Percentiles rank a stretch among this genome's conserved stretches.
phyloP scores from a whole-genome alignment of 1,140 invertebrate genomes.

The Scaptomyza graminum region DNA sequence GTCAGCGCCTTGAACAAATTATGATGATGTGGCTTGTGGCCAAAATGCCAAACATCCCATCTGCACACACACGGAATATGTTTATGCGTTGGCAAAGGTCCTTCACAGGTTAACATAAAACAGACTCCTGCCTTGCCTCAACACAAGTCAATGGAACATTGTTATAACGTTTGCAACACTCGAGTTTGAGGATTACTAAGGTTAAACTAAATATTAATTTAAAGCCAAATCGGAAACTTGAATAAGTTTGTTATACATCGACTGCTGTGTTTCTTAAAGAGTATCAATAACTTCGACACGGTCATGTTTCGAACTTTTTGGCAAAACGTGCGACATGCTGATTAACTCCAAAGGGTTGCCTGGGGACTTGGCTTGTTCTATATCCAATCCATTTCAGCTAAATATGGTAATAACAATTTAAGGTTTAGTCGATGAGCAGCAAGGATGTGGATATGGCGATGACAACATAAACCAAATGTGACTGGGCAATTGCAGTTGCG shows the following conservation, averaged over 20 bases:
- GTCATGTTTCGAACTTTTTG: neutral
- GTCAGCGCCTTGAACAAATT: slow-evolving; percentile 61
- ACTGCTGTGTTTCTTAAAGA: neutral
- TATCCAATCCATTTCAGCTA: neutral
- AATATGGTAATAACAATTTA: slow-evolving; percentile 47
- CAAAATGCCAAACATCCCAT: slow-evolving; percentile 49
- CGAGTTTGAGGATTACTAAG: no score
- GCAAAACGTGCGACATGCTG: neutral
- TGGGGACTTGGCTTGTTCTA: neutral
- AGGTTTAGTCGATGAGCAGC: slow-evolving; percentile 41
- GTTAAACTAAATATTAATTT: no score
- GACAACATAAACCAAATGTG: slow-evolving; percentile 38
- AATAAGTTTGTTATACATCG: no score
- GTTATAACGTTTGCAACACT: neutral
- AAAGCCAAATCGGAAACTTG: no score
- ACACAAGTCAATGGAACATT: neutral
- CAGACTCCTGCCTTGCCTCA: slow-evolving; percentile 18
- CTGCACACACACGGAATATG: slow-evolving; percentile 28
- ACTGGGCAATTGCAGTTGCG: slow-evolving; percentile 8
- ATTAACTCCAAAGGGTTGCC: neutral
- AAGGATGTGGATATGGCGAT: neutral
- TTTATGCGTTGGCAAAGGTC: slow-evolving; percentile 32
- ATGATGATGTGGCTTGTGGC: slow-evolving; percentile 48
- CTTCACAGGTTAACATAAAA: slow-evolving; percentile 41
- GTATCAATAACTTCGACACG: neutral